Base-by-base conservation (phyloP, 2,797 vertebrate genomes). In the Staurois parvus region DNA sequence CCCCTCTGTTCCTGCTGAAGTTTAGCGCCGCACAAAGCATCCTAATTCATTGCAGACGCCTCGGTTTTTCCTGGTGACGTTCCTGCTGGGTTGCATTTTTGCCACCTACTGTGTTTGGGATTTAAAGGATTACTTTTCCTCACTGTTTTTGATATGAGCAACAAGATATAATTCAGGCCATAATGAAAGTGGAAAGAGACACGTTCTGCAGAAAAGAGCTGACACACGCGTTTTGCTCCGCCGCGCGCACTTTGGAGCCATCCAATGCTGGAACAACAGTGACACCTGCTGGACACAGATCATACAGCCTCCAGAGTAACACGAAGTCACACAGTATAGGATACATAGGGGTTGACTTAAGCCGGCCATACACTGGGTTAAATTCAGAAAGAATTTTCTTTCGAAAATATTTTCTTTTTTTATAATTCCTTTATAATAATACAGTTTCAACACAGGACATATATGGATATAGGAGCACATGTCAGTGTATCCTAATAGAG, bases 201-300 rank as follows among this genome's bases (percentile, higher is more conserved):
- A 34, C 52, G 4, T 0, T 28, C 66, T 34, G 11, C 3, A 30
- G 66, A 67, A 72, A 30, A 42, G 86, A 70, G 70, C 59, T 45
- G 24, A 29, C 40, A 17, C 26, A 66, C n/a, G 64, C 64, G 11
- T 29, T 66, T 66, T 28, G 26, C n/a, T 26, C 26, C 12, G 64
- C 64, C 1, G 64, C 29, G 12, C 64, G n/a, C 64, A 66, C n/a
- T 66, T 66, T 11, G 5, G 10, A 29, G n/a, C 19, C 1, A 66
- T 24, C 76, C 83, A 92, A 91, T 88, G 76, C 29, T 89, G 91
- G 90, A 89, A 91, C 92, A 94, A 94, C 91, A 92, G 91, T 94
- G 95, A 94, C 94, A 95, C 93, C 95, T 24, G 92, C 94, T 95
- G 94, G 95, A 40, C 42, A 67, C 13, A 66, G 24, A 26, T 37